phyloP scores from a whole-genome alignment of 2,797 vertebrate species.

The Dermochelys coriacea region DNA sequence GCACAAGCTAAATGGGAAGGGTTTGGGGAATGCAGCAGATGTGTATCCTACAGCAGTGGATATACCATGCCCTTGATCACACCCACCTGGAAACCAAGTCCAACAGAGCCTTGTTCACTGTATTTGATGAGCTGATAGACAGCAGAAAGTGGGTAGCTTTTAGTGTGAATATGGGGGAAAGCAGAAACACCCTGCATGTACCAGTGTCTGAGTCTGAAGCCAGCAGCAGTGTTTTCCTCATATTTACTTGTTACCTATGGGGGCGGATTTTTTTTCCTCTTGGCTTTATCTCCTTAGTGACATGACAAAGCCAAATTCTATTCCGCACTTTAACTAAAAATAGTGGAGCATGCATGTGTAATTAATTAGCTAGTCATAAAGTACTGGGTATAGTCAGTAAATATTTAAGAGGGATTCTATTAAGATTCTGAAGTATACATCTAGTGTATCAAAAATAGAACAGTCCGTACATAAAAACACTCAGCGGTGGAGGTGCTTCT shows the following conservation, averaged over 20 bases:
- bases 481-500: constrained; percentile 34
- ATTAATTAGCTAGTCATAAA: constrained; percentile 67
- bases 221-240: not conserved
- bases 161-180: not conserved
- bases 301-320: constrained; percentile 25
- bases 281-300: constrained; percentile 39
- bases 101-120: not conserved
- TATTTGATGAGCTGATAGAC: not conserved
- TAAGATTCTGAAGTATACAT: constrained; percentile 53
- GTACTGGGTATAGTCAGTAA: constrained; percentile 62
- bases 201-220: not conserved
- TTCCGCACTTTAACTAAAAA: constrained; percentile 42
- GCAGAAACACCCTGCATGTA: not conserved
- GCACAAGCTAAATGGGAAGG: not conserved
- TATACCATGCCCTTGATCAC: not conserved
- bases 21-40: not conserved
- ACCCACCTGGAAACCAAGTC: not conserved
- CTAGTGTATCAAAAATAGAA: constrained; percentile 68
- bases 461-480: constrained; percentile 53
- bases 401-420: constrained; percentile 70
- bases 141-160: not conserved
- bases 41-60: not conserved
- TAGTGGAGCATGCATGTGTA: constrained; percentile 46
- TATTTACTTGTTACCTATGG: not conserved
- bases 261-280: not conserved